Evolutionary conservation across 1,140 invertebrate genomes (phyloP).

Genomic region (Oedothorax gibbosus): DNA sequence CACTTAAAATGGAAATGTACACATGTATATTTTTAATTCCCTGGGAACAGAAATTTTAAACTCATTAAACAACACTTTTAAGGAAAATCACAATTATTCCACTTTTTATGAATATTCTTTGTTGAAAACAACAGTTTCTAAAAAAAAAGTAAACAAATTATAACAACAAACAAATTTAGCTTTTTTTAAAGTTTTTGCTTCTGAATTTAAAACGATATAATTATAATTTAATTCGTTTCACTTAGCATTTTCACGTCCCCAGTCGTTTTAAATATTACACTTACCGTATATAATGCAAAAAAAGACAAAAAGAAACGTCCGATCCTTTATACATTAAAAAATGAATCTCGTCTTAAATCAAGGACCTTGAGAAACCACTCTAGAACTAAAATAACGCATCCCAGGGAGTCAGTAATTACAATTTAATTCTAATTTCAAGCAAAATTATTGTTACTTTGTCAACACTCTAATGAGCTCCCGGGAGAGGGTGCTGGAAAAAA

Average conservation of each 20-base stretch:
- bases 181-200: background rate
- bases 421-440: conserved; percentile 62
- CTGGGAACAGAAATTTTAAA: no score
- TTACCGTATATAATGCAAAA: background rate
- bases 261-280: conserved; percentile 44
- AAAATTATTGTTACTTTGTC: conserved; percentile 62
- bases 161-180: no score
- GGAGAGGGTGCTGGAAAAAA: conserved; percentile 23
- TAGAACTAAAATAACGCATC: conserved; percentile 52
- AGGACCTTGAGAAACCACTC: conserved; percentile 24
- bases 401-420: conserved; percentile 58
- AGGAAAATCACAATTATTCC: no score
- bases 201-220: conserved; percentile 49
- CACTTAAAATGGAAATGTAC: no score
- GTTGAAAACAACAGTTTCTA: no score
- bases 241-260: conserved; percentile 17
- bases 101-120: no score
- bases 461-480: conserved; percentile 54
- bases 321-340: background rate
- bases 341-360: conserved; percentile 55
- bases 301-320: background rate
- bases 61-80: no score
- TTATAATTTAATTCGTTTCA: conserved; percentile 56
- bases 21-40: no score
- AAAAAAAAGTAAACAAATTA: no score